Evolutionary conservation across 53 echinoderm and acorn worm species (phyloP).

Genomic region (Antedon mediterranea): DNA sequence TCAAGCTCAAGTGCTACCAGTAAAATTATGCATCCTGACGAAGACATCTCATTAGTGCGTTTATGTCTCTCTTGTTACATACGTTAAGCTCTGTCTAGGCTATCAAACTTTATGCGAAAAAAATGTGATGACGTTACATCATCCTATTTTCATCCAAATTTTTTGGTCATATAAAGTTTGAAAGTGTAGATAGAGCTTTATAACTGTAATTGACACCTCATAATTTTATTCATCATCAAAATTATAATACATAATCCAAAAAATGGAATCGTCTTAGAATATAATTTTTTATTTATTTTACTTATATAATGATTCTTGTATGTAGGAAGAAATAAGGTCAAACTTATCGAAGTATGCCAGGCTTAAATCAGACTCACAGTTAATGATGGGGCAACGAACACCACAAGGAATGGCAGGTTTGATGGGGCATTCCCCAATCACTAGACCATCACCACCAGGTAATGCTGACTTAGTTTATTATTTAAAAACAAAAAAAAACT

Average conservation of each 20-base stretch:
- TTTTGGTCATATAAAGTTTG: no score
- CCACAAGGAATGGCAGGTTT: not conserved
- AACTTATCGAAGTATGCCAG: not conserved
- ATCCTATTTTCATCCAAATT: no score
- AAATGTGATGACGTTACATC: no score
- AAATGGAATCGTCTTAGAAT: no score
- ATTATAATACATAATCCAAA: no score
- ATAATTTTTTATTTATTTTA: not conserved
- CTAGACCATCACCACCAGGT: not conserved
- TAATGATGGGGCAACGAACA: not conserved
- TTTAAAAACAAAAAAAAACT: not conserved
- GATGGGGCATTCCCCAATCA: not conserved
- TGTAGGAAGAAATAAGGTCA: not conserved
- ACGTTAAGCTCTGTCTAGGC: no score
- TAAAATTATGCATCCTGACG: constrained; percentile 99
- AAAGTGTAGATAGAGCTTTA: no score
- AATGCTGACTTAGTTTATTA: not conserved
- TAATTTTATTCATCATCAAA: no score
- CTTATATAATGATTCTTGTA: not conserved
- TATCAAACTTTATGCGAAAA: no score
- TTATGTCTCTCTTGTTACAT: not conserved
- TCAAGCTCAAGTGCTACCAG: constrained; percentile 33
- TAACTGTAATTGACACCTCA: no score
- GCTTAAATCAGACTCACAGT: not conserved
- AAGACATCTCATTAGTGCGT: constrained; percentile 92